Conservation (phyloP, 2,888 invertebrate genomes). For the Meghimatium bilineatum region DNA sequence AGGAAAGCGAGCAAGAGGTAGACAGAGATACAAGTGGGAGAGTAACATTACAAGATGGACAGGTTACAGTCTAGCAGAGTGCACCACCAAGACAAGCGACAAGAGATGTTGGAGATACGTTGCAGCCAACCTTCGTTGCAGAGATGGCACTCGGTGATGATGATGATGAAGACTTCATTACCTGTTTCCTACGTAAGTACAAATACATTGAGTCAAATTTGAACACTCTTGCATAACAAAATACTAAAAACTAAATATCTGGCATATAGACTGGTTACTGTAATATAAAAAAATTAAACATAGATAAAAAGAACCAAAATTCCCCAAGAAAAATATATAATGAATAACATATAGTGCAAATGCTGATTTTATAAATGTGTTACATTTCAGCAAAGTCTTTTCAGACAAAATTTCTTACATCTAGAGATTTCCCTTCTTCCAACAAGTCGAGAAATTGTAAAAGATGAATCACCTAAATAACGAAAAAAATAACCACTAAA, state of each 20-base stretch:
- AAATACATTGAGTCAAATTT: not conserved
- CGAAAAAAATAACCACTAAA: not conserved
- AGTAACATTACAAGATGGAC: too few species aligned
- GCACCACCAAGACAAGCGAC: too few species aligned
- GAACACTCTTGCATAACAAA: not conserved
- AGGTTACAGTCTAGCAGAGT: too few species aligned
- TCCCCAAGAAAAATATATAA: not conserved
- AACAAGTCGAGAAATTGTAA: conserved; percentile 56
- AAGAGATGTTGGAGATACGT: too few species aligned
- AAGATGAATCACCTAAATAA: conserved; percentile 55
- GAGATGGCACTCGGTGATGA: too few species aligned
- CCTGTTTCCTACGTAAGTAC: not conserved
- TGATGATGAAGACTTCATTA: too few species aligned
- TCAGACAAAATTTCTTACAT: conserved; percentile 37
- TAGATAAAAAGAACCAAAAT: not conserved
- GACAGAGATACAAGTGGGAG: too few species aligned
- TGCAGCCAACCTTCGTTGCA: too few species aligned
- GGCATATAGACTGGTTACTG: not conserved
- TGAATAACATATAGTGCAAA: not conserved
- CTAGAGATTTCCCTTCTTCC: conserved; percentile 43
- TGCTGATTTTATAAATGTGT: not conserved
- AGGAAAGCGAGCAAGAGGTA: too few species aligned
- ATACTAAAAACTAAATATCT: not conserved
- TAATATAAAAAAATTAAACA: not conserved
- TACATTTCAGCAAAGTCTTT: not conserved